phyloP scores from a whole-genome alignment of 2,797 vertebrate species.

The Xenops minutus region DNA sequence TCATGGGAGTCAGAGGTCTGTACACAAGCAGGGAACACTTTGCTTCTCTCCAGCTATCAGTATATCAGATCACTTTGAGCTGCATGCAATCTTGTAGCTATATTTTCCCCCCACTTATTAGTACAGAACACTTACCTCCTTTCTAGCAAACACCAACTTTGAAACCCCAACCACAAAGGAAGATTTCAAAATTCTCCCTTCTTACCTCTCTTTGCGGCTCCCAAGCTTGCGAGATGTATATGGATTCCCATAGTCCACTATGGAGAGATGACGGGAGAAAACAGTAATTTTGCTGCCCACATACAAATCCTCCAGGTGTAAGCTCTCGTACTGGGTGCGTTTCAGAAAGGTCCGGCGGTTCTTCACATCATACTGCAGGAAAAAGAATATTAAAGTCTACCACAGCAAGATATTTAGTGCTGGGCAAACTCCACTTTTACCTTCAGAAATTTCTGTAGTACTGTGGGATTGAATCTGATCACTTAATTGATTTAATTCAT shows the following conservation, averaged over 20 bases:
- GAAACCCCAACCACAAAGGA: neutral
- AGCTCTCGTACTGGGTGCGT: slow-evolving; percentile 83
- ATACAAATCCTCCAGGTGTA: slow-evolving; percentile 88
- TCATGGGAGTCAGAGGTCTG: neutral
- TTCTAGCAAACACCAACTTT: neutral
- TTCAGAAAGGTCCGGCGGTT: slow-evolving; percentile 89
- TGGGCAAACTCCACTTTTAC: neutral
- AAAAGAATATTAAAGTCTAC: neutral
- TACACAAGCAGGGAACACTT: neutral
- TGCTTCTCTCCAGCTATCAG: neutral
- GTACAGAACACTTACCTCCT: neutral
- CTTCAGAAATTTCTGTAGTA: neutral
- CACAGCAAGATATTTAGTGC: neutral
- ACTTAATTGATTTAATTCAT: neutral
- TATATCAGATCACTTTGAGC: neutral
- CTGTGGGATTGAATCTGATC: neutral
- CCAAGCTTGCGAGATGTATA: slow-evolving; percentile 91
- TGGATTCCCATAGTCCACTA: slow-evolving; percentile 91
- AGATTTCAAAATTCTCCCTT: neutral
- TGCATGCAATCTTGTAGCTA: neutral
- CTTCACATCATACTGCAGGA: slow-evolving; percentile 89
- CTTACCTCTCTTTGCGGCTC: slow-evolving; percentile 91
- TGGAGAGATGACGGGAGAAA: slow-evolving; percentile 89
- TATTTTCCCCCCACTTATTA: neutral
- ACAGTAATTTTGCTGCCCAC: slow-evolving; percentile 90